Base-by-base conservation (phyloP, 2,797 vertebrate species). In the Euthynnus affinis region DNA sequence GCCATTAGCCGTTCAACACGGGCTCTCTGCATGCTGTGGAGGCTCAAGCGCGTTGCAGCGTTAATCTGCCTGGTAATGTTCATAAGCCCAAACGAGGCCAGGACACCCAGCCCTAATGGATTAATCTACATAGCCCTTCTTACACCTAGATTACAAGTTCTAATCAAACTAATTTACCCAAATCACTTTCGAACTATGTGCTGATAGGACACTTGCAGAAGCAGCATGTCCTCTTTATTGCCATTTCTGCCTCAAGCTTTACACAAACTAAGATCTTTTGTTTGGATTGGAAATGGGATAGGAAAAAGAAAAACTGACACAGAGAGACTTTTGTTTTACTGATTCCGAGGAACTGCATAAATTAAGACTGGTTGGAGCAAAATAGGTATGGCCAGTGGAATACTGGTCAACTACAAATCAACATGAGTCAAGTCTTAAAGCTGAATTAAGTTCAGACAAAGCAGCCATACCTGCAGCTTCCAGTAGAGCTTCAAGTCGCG, bases 401-500 rank as follows among this genome's bases (percentile, higher is more conserved):
- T 62, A 60, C 32, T 56, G 29, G 62, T 81, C 70, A 80, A 70
- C 29, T 32, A 49, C 49, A 75, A 57, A 88, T 76, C 18, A 77
- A 73, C 44, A 70, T 34, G 59, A 72, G 64, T 82, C 32, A 86
- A 32, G 69, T 58, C 53, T 52, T 44, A 57, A 58, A 81, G 63
- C 17, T 7, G 13, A 82, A 64, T 67, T 23, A 22, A 55, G 55
- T 52, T 78, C 4, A 70, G 49, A 60, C 44, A 46, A 79, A 64
- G 46, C 18, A 22, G 63, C 75, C 86, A n/a, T 94, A 99, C 98
- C 98, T 96, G 98, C 98, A 88, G 98, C 98, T 94, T 99, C 98
- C 83, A 99, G 94, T 83, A 99, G 95, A 60, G 98, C 98, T 96
- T 99, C 98, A 49, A 99, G 96, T 84, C 98, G 95, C 67, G 98